Conservation (phyloP, 2,797 vertebrate species). For the Euthynnus affinis region DNA sequence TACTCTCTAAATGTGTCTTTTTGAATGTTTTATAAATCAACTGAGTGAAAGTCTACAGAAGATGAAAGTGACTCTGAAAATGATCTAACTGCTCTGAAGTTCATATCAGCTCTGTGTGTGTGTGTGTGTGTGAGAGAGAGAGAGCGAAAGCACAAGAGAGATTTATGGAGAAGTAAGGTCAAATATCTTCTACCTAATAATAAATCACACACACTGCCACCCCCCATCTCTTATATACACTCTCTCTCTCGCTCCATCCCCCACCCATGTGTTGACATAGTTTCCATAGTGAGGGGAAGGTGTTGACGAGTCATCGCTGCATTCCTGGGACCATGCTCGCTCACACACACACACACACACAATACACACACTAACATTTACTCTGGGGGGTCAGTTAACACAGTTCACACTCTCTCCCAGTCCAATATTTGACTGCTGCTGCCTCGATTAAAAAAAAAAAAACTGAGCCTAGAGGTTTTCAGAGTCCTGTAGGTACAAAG, state of each 20-base stretch:
- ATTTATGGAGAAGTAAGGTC: constrained; percentile 63
- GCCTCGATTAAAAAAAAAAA: constrained; percentile 9
- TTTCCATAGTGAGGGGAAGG: constrained; percentile 75
- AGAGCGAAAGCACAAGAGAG: constrained; percentile 21
- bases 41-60: constrained; percentile 42
- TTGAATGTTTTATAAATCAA: constrained; percentile 64
- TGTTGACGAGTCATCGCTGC: constrained; percentile 53
- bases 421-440: constrained; percentile 39
- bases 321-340: constrained; percentile 46
- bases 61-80: constrained; percentile 64
- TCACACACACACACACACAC: constrained; percentile 28
- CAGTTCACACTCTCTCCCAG: constrained; percentile 38
- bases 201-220: constrained; percentile 56
- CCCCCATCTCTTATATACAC: constrained; percentile 10
- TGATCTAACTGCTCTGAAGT: constrained; percentile 54
- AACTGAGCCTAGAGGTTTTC: neutral
- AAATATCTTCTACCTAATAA: constrained; percentile 72
- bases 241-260: constrained; percentile 28
- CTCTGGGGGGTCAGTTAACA: constrained; percentile 54
- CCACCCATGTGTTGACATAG: constrained; percentile 73
- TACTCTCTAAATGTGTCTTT: constrained; percentile 16
- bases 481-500: constrained; percentile 3
- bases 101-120: neutral
- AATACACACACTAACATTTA: constrained; percentile 53
- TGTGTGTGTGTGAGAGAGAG: neutral